A percentile compares a stretch with the other conserved stretches of the same genome.
phyloP scores from a whole-genome alignment of 2,888 invertebrate species.

The Troides helena region DNA sequence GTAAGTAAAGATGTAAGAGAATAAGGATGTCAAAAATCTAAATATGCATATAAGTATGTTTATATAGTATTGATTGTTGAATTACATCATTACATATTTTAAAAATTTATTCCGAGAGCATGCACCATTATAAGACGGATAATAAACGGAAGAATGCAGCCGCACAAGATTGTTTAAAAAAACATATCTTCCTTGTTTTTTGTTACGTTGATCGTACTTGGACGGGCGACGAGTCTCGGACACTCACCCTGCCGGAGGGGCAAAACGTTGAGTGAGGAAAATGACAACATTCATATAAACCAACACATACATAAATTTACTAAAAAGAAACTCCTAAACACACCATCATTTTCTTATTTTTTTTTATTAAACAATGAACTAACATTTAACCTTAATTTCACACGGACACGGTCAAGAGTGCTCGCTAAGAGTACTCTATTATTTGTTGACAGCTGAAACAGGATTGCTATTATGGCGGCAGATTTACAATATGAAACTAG shows the following conservation, averaged over 20 bases:
- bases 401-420: too few relatives aligned
- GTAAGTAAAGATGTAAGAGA: too few relatives aligned
- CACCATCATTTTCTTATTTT: not conserved
- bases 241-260: conserved; percentile 50
- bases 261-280: conserved; percentile 25
- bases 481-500: too few relatives aligned
- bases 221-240: conserved; percentile 47
- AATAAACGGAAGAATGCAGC: conserved; percentile 21
- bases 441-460: too few relatives aligned
- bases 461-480: too few relatives aligned
- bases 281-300: not conserved
- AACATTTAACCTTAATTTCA: too few relatives aligned
- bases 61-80: not conserved
- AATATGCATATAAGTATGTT: not conserved
- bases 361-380: too few relatives aligned
- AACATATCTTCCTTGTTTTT: conserved; percentile 40
- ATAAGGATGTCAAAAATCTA: too few relatives aligned
- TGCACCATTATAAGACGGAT: conserved; percentile 13
- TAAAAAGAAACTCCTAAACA: not conserved
- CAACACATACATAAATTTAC: not conserved
- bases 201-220: conserved; percentile 42
- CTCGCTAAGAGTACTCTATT: too few relatives aligned
- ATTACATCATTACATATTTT: not conserved
- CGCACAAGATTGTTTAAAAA: conserved; percentile 34
- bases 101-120: conserved; percentile 33